These are phyloP conservation scores for Sebastes diaconus DNA, from an alignment of 2,797 vertebrate genomes.

Conservation along the genomic window DNA sequence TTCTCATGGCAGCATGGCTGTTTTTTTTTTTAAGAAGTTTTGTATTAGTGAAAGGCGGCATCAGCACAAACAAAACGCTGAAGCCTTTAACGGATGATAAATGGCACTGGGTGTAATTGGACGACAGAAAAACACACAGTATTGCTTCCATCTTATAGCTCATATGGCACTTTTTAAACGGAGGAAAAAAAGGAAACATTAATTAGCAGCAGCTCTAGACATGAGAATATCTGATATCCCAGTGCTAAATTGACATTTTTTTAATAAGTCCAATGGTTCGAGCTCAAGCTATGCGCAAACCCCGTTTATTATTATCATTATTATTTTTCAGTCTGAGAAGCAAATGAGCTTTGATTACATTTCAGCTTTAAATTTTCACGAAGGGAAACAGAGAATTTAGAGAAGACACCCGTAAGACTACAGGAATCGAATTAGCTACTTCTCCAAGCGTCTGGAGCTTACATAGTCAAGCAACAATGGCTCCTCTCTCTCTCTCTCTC, in stretches of 20 bases:
- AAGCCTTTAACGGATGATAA: constrained; percentile 49
- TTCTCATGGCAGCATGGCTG: constrained; percentile 21
- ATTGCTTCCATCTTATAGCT: constrained; percentile 5
- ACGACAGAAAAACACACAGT: constrained; percentile 2
- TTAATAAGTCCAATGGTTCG: not conserved
- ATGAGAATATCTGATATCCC: not conserved
- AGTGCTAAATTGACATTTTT: not conserved
- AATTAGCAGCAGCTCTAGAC: not conserved
- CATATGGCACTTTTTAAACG: not conserved
- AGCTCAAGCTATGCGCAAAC: not conserved
- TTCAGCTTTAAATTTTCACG: constrained; percentile 3
- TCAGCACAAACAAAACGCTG: constrained; percentile 63
- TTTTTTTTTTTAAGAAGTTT: constrained; percentile 46
- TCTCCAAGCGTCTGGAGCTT: constrained; percentile 23
- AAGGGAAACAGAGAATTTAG: constrained; percentile 17
- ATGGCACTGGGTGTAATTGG: constrained; percentile 25
- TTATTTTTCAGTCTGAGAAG: constrained; percentile 8
- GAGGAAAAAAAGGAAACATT: not conserved
- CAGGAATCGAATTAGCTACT: constrained; percentile 37
- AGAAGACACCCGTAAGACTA: not conserved
- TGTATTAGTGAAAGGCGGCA: constrained; percentile 63
- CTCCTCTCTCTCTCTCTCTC: not conserved
- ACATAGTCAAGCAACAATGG: constrained; percentile 35
- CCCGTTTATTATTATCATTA: not conserved
- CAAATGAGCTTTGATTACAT: constrained; percentile 42